phyloP scores from a whole-genome alignment of 2,113 vertebrate genomes.

The Myotis lucifugus region DNA sequence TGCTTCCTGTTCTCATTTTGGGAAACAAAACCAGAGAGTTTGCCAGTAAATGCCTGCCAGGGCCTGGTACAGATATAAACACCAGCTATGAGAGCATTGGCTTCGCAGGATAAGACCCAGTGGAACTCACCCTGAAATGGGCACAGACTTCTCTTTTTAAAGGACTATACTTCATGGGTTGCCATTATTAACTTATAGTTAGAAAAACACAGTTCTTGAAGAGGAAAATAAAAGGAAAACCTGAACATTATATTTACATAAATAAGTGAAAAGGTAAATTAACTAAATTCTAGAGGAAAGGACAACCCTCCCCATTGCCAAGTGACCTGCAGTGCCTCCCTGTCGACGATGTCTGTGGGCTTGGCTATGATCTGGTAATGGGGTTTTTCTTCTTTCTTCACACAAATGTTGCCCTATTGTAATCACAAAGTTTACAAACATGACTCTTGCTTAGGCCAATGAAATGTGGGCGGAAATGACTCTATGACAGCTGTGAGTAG shows the following conservation, averaged over 20 bases:
- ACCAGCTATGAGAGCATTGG: neutral
- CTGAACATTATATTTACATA: neutral
- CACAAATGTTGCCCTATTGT: neutral
- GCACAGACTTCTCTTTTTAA: neutral
- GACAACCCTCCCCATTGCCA: neutral
- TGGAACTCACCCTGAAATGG: constrained; percentile 12
- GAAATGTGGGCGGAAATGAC: neutral
- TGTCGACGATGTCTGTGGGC: neutral
- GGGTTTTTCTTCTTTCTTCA: constrained; percentile 7
- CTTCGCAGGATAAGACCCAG: neutral
- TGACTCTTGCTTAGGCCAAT: neutral
- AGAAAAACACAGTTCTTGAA: neutral
- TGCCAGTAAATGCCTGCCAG: neutral
- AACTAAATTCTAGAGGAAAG: neutral
- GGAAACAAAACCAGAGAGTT: constrained; percentile 25
- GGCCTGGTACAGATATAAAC: neutral
- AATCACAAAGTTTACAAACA: neutral
- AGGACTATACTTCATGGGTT: neutral
- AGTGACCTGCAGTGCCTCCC: neutral
- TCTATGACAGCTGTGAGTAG: neutral
- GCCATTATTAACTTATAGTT: neutral
- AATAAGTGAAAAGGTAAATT: neutral
- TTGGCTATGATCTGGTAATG: neutral
- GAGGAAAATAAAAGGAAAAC: neutral
- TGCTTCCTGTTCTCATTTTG: neutral